Conservation (phyloP, 2,888 invertebrate species). For the Artemia sinica region DNA sequence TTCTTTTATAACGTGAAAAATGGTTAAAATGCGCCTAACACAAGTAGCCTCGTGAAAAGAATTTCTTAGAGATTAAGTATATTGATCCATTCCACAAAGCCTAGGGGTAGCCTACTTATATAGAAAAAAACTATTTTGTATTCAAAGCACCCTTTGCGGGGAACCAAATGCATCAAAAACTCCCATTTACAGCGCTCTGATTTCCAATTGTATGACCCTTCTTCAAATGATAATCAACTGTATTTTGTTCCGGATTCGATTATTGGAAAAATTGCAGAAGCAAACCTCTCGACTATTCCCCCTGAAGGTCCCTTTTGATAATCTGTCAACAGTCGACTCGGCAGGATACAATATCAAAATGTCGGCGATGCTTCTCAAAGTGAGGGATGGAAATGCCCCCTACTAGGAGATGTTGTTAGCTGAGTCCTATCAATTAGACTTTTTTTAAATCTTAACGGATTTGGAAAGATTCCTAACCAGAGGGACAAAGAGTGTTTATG, state of each 20-base stretch:
- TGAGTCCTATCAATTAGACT: no score
- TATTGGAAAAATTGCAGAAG: conserved; percentile 2
- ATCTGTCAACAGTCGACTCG: conserved; percentile 12
- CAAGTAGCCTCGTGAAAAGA: no score
- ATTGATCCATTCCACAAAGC: no score
- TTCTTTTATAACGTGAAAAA: no score
- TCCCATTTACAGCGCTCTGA: neutral
- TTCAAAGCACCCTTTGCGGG: neutral
- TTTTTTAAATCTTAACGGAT: no score
- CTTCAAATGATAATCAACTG: conserved; percentile 14
- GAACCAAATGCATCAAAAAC: conserved; percentile 9
- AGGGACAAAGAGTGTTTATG: no score
- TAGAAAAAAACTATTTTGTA: neutral
- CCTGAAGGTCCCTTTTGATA: neutral
- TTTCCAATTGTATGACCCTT: neutral
- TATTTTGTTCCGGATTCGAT: conserved; percentile 12
- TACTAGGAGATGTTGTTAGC: no score
- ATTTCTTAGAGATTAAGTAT: no score
- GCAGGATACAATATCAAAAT: conserved; percentile 11
- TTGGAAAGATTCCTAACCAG: no score
- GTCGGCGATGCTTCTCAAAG: conserved; percentile 8
- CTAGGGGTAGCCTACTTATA: no score
- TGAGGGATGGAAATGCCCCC: neutral
- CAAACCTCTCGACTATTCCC: neutral
- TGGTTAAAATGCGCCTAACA: no score